Conservation (phyloP, 2,797 vertebrate species). For the Lepidocolaptes lacrymiger region DNA sequence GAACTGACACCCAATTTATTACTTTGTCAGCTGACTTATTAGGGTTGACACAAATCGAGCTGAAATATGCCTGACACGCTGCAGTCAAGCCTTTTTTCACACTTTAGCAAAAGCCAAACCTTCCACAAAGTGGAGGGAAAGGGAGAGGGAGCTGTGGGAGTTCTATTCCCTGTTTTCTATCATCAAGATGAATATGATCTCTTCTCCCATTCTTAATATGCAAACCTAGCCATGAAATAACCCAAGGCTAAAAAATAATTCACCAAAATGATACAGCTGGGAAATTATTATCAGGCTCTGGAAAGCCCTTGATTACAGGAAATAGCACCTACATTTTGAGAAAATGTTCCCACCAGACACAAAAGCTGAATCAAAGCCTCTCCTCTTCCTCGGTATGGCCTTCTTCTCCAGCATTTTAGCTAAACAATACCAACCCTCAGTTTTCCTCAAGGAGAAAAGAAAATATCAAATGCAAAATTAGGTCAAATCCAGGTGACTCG, state of each 20-base stretch:
- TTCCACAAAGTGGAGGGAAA: conserved; percentile 64
- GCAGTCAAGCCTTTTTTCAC: conserved; percentile 65
- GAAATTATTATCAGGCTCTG: conserved; percentile 69
- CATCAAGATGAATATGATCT: conserved; percentile 70
- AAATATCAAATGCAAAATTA: not conserved
- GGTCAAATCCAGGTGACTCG: not conserved
- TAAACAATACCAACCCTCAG: conserved; percentile 9
- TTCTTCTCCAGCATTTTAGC: conserved; percentile 35
- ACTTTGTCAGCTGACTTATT: conserved; percentile 78
- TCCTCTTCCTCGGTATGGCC: conserved; percentile 42
- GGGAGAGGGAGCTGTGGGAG: conserved; percentile 55
- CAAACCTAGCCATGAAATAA: conserved; percentile 63
- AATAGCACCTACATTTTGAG: conserved; percentile 74
- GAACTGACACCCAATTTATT: conserved; percentile 79
- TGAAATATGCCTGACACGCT: conserved; percentile 75
- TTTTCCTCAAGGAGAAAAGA: not conserved
- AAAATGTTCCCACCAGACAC: conserved; percentile 70
- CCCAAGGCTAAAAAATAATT: conserved; percentile 70
- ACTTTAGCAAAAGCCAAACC: conserved; percentile 69
- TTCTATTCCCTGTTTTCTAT: conserved; percentile 73
- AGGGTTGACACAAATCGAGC: conserved; percentile 78
- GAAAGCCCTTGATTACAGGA: conserved; percentile 75
- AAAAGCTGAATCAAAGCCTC: conserved; percentile 53
- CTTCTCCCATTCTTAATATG: conserved; percentile 63
- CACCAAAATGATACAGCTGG: conserved; percentile 67